Conservation (phyloP, 2,797 vertebrate genomes). For the Psittacula derbiana region DNA sequence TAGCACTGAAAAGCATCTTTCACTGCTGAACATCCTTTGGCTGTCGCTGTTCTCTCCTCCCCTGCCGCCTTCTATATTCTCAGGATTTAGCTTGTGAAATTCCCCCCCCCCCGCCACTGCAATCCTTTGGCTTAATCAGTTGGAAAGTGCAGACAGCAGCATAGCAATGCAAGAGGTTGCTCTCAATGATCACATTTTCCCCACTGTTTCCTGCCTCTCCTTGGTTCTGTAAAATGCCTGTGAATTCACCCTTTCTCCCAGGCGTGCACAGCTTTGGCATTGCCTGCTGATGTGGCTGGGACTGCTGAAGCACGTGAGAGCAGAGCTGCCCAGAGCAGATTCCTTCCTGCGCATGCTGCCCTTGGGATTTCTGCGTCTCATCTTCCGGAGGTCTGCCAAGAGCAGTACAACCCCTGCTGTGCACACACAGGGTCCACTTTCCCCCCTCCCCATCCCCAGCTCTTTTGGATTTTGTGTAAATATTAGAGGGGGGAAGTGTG, state of each 20-base stretch:
- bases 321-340: background rate
- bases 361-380: background rate
- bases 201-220: background rate
- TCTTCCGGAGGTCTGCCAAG: background rate
- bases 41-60: background rate
- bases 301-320: background rate
- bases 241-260: background rate
- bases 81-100: background rate
- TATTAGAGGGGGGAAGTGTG: background rate
- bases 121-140: background rate
- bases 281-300: fast-evolving
- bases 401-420: background rate
- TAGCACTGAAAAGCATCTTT: background rate
- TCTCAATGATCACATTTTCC: background rate
- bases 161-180: background rate
- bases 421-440: fast-evolving
- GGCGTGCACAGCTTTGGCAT: background rate
- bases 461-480: background rate
- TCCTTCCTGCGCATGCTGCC: background rate
- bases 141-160: background rate
- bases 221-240: background rate
- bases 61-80: background rate
- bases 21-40: background rate
- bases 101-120: background rate
- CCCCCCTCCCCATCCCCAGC: fast-evolving